Percentiles rank a stretch among this genome's conserved stretches.
Evolutionary conservation across 2,113 vertebrate genomes (phyloP).

Genomic region (Chionomys nivalis): DNA sequence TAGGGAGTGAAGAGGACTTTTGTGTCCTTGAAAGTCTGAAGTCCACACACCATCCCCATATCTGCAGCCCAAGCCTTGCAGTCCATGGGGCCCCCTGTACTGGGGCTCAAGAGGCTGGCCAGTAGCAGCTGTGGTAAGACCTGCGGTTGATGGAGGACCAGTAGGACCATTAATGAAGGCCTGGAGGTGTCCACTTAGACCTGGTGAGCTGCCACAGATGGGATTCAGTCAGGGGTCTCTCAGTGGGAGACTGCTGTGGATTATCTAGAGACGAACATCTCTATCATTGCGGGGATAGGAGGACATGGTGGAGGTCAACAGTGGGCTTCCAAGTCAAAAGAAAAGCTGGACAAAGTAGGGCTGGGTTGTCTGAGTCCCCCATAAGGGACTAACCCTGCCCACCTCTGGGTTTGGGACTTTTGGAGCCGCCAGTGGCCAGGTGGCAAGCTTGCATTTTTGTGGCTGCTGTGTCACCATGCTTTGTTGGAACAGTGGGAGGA

Average conservation of each 20-base stretch:
- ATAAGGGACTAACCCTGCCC: background rate
- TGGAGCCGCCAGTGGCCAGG: background rate
- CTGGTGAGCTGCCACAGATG: background rate
- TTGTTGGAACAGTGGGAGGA: background rate
- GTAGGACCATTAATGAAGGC: accelerated
- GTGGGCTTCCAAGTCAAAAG: background rate
- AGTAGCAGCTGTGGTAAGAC: too few species aligned
- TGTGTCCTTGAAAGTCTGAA: background rate
- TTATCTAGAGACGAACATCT: background rate
- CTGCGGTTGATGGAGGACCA: background rate
- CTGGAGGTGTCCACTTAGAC: background rate
- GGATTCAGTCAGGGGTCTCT: background rate
- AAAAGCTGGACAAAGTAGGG: background rate
- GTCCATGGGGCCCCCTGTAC: background rate
- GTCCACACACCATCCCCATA: too few species aligned
- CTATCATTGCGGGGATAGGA: background rate
- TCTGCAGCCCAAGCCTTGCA: background rate
- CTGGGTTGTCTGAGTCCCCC: background rate
- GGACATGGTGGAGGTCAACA: background rate
- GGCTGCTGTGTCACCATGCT: accelerated
- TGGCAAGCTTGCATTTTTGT: accelerated
- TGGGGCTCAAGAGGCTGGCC: background rate
- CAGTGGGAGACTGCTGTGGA: background rate
- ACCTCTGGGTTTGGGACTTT: background rate
- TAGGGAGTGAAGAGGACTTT: background rate